Percentiles rank a stretch among this genome's conserved stretches.
Conservation (phyloP, 2,888 invertebrate genomes). For the Sarcophaga carnaria region DNA sequence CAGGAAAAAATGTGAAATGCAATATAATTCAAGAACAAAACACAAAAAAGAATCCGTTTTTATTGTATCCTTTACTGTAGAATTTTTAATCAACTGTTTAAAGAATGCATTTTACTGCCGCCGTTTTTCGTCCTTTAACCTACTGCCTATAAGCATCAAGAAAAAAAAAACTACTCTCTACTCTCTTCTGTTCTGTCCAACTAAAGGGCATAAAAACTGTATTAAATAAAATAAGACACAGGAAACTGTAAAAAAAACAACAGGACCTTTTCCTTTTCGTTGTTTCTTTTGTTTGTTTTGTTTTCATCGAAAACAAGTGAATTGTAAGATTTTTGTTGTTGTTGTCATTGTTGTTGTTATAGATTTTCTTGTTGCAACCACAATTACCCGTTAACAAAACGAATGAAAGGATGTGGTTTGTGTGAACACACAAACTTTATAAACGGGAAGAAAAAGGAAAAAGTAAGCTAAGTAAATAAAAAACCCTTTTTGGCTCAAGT, state of each 20-base stretch:
- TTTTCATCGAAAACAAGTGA: background rate
- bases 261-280: background rate
- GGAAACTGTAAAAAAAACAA: background rate
- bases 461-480: conserved; percentile 2
- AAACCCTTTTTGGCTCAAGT: conserved; percentile 16
- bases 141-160: background rate
- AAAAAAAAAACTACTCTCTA: background rate
- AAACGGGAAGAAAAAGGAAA: background rate
- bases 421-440: background rate
- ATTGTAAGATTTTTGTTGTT: too few species aligned
- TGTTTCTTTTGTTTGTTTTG: conserved; percentile 8
- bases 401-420: background rate
- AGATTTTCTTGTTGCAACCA: background rate
- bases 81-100: background rate
- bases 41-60: background rate
- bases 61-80: background rate
- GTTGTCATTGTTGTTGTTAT: background rate
- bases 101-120: background rate
- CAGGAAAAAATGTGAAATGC: background rate
- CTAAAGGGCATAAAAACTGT: background rate
- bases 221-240: background rate
- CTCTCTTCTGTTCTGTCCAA: background rate
- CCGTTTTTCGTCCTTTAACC: background rate
- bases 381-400: conserved; percentile 6
- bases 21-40: conserved; percentile 14